These are phyloP conservation scores for Xenopus tropicalis DNA, from an alignment of 2,113 vertebrate genomes.

Conservation along the genomic window DNA sequence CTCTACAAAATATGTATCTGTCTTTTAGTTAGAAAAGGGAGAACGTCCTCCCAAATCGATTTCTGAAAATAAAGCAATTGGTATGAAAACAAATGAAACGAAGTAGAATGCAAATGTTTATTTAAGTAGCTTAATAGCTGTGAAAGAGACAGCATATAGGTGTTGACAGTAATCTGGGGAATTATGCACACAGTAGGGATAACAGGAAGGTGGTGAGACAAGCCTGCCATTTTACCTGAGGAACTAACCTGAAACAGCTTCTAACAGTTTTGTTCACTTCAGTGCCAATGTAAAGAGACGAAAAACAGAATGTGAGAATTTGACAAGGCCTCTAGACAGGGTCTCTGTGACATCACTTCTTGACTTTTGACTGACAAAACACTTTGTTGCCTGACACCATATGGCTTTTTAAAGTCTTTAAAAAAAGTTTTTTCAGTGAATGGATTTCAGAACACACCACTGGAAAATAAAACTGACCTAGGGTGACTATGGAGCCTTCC, in stretches of 20 bases:
- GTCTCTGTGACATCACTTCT: constrained; percentile 33
- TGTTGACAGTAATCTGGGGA: constrained; percentile 45
- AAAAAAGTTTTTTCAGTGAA: constrained; percentile 4
- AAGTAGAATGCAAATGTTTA: constrained; percentile 47
- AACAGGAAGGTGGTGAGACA: constrained; percentile 25
- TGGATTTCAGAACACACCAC: not conserved
- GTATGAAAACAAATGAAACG: constrained; percentile 45
- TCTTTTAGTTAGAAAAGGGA: too few relatives aligned
- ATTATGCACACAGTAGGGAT: constrained; percentile 22
- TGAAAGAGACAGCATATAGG: constrained; percentile 35
- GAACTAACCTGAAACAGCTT: not conserved
- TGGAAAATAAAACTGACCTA: not conserved
- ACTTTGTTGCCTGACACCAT: not conserved
- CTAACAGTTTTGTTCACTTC: constrained; percentile 36
- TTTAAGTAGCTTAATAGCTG: constrained; percentile 44
- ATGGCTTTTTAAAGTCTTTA: constrained; percentile 5
- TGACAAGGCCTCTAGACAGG: constrained; percentile 22
- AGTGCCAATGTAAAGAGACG: constrained; percentile 35
- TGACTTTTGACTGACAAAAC: constrained; percentile 34
- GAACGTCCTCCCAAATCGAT: too few relatives aligned
- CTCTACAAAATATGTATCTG: too few relatives aligned
- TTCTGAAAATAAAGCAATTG: constrained; percentile 11
- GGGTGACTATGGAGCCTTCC: too few relatives aligned
- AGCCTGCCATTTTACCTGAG: constrained; percentile 29
- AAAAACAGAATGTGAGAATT: constrained; percentile 27